These are phyloP conservation scores for Drymonia ruficornis DNA, from an alignment of 2,888 invertebrate genomes.

Conservation along the genomic window DNA sequence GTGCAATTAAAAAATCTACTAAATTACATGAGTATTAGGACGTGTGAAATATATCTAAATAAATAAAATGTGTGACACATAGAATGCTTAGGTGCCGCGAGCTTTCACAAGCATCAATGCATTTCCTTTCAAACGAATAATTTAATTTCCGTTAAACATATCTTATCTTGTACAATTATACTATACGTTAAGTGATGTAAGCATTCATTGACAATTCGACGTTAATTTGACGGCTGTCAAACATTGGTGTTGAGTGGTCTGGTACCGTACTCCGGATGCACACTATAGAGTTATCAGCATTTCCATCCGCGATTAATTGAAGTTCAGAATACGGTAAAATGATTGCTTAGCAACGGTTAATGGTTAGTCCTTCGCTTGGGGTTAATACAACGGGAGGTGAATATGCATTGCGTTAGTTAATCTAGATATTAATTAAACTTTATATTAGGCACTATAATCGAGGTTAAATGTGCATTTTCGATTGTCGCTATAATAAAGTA, in stretches of 20 bases:
- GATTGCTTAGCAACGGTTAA: conserved; percentile 23
- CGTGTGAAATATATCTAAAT: background rate
- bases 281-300: conserved; percentile 41
- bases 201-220: conserved; percentile 62
- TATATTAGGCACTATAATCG: too few relatives aligned
- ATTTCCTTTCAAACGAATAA: conserved; percentile 52
- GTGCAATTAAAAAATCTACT: background rate
- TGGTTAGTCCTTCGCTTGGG: background rate
- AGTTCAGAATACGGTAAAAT: conserved; percentile 23
- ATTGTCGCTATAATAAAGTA: too few relatives aligned
- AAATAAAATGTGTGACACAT: background rate
- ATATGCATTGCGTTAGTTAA: too few relatives aligned
- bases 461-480: too few relatives aligned
- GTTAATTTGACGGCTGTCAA: conserved; percentile 75
- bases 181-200: conserved; percentile 64
- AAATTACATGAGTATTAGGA: background rate
- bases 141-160: conserved; percentile 65
- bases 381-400: too few relatives aligned
- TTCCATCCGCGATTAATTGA: conserved; percentile 28
- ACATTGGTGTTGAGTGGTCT: conserved; percentile 47
- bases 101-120: conserved; percentile 41
- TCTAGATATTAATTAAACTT: too few relatives aligned
- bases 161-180: conserved; percentile 58
- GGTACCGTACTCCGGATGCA: conserved; percentile 41
- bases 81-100: conserved; percentile 21